These are phyloP conservation scores for Drosophila quinaria DNA, from an alignment of 2,888 invertebrate genomes.

Conservation along the genomic window DNA sequence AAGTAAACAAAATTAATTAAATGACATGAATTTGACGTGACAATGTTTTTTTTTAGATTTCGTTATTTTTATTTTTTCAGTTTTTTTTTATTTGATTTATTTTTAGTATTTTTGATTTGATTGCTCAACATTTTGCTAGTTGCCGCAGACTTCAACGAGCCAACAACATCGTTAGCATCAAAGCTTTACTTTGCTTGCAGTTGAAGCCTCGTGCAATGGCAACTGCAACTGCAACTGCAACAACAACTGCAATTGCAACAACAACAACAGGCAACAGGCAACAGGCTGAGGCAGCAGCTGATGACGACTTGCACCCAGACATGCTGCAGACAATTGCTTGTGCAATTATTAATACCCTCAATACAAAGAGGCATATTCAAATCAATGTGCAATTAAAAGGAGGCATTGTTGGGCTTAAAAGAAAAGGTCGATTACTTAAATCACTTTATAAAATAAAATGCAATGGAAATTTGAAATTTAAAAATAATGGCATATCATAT, in stretches of 20 bases:
- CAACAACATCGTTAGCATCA: slow-evolving; percentile 70
- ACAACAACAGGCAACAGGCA: slow-evolving; percentile 24
- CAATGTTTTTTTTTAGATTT: slow-evolving; percentile 70
- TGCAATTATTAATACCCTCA: slow-evolving; percentile 60
- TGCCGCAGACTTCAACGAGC: slow-evolving; percentile 53
- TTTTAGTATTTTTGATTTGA: slow-evolving; percentile 66
- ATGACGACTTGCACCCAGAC: slow-evolving; percentile 69
- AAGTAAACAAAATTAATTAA: slow-evolving; percentile 82
- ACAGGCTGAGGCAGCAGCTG: slow-evolving; percentile 24
- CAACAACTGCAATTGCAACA: slow-evolving; percentile 28
- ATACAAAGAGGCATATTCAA: slow-evolving; percentile 9
- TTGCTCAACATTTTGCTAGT: slow-evolving; percentile 69
- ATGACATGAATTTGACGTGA: slow-evolving; percentile 82
- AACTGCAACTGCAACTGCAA: slow-evolving; percentile 24
- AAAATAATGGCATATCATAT: too few relatives aligned
- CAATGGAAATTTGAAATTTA: too few relatives aligned
- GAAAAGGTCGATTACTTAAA: too few relatives aligned
- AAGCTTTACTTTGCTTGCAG: slow-evolving; percentile 31
- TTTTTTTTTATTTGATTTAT: slow-evolving; percentile 22
- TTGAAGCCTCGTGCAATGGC: slow-evolving; percentile 61
- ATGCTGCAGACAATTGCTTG: slow-evolving; percentile 74
- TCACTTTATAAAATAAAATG: too few relatives aligned
- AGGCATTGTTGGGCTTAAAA: background rate
- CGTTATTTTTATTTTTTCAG: slow-evolving; percentile 34
- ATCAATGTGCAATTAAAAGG: background rate